Percentiles rank a stretch among this genome's conserved stretches.
These are phyloP conservation scores for Ellobium chinense DNA, from an alignment of 2,888 invertebrate genomes.

Conservation along the genomic window DNA sequence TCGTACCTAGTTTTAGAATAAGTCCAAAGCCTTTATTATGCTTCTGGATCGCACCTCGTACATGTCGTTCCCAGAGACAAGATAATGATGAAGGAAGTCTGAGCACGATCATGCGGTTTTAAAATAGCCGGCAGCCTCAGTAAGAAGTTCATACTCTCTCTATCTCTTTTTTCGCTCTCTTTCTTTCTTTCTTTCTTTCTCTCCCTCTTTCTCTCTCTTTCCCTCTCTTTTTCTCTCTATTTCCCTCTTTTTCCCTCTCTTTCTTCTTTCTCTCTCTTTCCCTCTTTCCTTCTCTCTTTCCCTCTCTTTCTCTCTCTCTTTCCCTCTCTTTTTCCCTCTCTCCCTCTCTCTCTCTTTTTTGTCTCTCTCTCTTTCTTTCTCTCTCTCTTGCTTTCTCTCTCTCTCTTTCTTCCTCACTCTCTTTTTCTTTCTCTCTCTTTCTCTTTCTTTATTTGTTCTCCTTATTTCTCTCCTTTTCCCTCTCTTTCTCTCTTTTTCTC, in stretches of 20 bases:
- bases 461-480: neutral
- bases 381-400: neutral
- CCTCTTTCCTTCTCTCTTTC: neutral
- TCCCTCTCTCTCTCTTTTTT: neutral
- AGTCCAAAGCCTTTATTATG: too few relatives aligned
- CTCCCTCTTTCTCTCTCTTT: conserved; percentile 2
- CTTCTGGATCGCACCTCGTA: too few relatives aligned
- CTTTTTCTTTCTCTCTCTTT: neutral
- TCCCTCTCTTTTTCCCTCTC: neutral
- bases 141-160: too few relatives aligned
- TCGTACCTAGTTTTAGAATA: too few relatives aligned
- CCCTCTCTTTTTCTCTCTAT: neutral
- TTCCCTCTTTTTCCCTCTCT: neutral
- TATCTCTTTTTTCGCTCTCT: too few relatives aligned
- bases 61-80: too few relatives aligned
- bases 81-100: too few relatives aligned
- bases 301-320: neutral
- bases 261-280: neutral
- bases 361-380: neutral
- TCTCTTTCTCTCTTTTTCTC: neutral
- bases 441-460: neutral
- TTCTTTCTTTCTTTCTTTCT: neutral
- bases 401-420: neutral
- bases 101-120: too few relatives aligned
- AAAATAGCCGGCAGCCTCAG: too few relatives aligned